These are phyloP conservation scores for Panthera tigris DNA, from an alignment of 2,113 vertebrate species.

Conservation along the genomic window DNA sequence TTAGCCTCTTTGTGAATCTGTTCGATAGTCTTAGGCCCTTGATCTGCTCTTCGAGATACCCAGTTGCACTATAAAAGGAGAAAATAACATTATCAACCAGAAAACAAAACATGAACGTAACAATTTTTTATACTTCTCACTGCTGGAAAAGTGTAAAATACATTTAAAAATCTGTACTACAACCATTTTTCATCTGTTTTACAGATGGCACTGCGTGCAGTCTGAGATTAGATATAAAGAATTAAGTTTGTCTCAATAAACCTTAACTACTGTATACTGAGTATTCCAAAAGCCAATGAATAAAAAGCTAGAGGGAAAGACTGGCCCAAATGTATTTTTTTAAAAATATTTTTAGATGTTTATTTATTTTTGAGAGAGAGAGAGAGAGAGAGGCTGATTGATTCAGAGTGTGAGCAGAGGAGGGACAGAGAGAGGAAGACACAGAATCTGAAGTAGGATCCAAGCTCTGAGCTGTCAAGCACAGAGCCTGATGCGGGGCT, in stretches of 20 bases:
- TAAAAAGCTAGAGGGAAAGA: neutral
- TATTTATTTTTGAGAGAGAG: neutral
- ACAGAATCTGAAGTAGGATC: no score
- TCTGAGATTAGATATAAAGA: neutral
- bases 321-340: neutral
- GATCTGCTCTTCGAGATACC: conserved; percentile 96
- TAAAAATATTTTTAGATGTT: neutral
- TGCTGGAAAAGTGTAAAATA: neutral
- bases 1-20: conserved; percentile 99
- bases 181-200: neutral
- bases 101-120: neutral
- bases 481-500: no score
- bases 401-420: no score
- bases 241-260: neutral
- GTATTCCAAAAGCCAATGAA: neutral
- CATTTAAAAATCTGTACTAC: neutral
- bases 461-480: no score
- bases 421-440: no score
- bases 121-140: neutral
- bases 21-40: conserved; percentile 98
- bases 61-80: conserved; percentile 91
- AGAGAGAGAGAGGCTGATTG: no score
- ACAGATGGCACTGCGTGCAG: neutral
- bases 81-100: conserved; percentile 50
- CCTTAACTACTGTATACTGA: neutral